Percentiles rank a stretch among this genome's conserved stretches.
Evolutionary conservation across 2,113 vertebrate genomes (phyloP).

Genomic region (Lontra canadensis): DNA sequence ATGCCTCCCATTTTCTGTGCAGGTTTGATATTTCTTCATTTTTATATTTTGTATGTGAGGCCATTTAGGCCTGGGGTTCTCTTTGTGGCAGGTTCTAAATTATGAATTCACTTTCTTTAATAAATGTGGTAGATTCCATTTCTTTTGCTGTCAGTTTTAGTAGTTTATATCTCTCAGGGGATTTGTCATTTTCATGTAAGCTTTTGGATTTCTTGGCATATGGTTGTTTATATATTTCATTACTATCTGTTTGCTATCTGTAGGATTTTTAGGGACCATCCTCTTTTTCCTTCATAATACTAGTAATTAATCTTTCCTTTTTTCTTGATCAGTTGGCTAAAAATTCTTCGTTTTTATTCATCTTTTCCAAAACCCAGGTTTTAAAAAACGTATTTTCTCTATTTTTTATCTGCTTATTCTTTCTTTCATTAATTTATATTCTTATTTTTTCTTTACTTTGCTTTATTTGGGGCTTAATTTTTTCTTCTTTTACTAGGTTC

Average conservation of each 20-base stretch:
- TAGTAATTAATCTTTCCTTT: neutral
- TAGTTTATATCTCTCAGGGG: neutral
- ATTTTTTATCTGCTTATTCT: neutral
- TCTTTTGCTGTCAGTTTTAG: neutral
- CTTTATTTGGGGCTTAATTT: neutral
- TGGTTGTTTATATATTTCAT: neutral
- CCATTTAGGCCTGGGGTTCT: neutral
- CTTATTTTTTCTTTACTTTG: neutral
- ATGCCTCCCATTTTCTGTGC: neutral
- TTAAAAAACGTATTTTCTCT: neutral
- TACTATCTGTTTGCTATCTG: neutral
- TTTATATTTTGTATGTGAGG: neutral
- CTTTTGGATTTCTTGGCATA: neutral
- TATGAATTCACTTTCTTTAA: conserved; percentile 8
- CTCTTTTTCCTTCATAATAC: neutral
- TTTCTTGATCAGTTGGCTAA: neutral
- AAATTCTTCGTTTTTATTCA: neutral
- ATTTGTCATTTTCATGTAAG: neutral
- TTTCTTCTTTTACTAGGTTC: neutral
- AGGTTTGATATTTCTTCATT: neutral
- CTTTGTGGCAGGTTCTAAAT: neutral
- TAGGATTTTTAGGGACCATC: neutral
- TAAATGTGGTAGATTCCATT: neutral
- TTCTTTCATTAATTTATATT: neutral
- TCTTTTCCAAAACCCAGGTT: neutral